These are phyloP conservation scores for Xenopus tropicalis DNA, from an alignment of 2,113 vertebrate species.

Conservation along the genomic window UCB_Xtro_10.0 CM004443.2:42191501-42192000, in stretches of 20 bases:
- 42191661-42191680: constrained; percentile 33
- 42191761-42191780: constrained; percentile 28
- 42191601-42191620: constrained; percentile 8
- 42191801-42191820: neutral
- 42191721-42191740: constrained; percentile 27
- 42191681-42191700: constrained; percentile 21
- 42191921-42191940: too few species aligned
- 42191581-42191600: constrained; percentile 9
- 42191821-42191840: too few species aligned
- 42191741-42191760: constrained; percentile 29
- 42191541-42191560: neutral
- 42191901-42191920: too few species aligned
- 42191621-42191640: constrained; percentile 25
- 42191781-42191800: neutral
- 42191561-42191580: constrained; percentile 2
- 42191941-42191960: too few species aligned
- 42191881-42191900: too few species aligned
- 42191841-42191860: too few species aligned
- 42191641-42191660: constrained; percentile 37
- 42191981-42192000: too few species aligned
- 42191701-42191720: constrained; percentile 33
- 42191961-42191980: too few species aligned
- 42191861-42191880: too few species aligned
- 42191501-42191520: neutral
- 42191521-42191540: constrained; percentile 8